phyloP scores from a whole-genome alignment of 2,888 invertebrate species.

The Cosmopolites sordidus region DNA sequence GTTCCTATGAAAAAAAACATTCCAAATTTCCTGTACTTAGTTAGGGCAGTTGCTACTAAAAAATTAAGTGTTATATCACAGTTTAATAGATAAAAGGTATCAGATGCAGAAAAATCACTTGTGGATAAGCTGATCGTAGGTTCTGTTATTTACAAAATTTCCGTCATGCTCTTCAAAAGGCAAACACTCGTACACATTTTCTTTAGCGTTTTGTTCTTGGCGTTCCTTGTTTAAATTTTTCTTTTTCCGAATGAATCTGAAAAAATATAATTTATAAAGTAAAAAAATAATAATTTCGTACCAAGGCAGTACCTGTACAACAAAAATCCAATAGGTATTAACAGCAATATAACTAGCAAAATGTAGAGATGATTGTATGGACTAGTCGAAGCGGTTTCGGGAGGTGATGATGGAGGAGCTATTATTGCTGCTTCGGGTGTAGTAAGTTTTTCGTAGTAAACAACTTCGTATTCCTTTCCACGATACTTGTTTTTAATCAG shows the following conservation, averaged over 20 bases:
- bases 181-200: slow-evolving; percentile 42
- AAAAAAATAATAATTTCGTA: slow-evolving; percentile 4
- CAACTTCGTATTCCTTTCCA: slow-evolving; percentile 38
- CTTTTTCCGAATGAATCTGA: slow-evolving; percentile 34
- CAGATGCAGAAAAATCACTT: slow-evolving; percentile 14
- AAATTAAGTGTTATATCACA: no score
- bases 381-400: slow-evolving; percentile 7
- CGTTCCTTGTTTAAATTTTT: slow-evolving; percentile 21
- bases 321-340: slow-evolving; percentile 35
- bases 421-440: slow-evolving; percentile 22
- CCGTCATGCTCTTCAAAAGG: slow-evolving; percentile 42
- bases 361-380: slow-evolving; percentile 32
- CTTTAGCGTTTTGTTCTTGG: slow-evolving; percentile 21
- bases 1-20: no score
- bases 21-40: no score
- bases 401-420: not conserved
- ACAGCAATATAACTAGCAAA: slow-evolving; percentile 33
- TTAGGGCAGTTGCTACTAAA: no score
- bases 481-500: slow-evolving; percentile 39
- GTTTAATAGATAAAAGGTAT: no score
- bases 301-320: slow-evolving; percentile 36
- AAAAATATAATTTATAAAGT: slow-evolving; percentile 10
- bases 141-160: slow-evolving; percentile 36
- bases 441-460: slow-evolving; percentile 38
- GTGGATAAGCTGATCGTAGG: slow-evolving; percentile 39